A percentile compares a stretch with the other conserved stretches of the same genome.
phyloP scores from a whole-genome alignment of 2,113 vertebrate species.

The Scopus umbretta region DNA sequence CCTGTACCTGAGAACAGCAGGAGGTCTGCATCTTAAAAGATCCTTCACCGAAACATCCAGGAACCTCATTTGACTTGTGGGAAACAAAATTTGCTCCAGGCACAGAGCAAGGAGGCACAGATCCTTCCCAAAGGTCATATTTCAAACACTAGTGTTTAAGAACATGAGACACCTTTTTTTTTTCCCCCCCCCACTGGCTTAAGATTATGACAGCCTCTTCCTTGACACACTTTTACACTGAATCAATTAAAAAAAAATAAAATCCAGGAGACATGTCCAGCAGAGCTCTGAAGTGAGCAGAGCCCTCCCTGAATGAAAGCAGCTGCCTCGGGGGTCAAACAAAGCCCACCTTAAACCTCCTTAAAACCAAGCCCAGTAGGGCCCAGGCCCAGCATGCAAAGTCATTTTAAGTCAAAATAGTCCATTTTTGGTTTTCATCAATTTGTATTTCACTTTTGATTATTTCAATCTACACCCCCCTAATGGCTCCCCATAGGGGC shows the following conservation, averaged over 20 bases:
- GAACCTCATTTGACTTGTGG: background rate
- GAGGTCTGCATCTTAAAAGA: background rate
- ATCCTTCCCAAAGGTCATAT: background rate
- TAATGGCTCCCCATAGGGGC: background rate
- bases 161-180: background rate
- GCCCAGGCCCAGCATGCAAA: background rate
- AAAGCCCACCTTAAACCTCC: background rate
- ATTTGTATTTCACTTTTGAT: background rate
- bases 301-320: background rate
- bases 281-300: background rate
- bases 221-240: background rate
- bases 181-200: background rate
- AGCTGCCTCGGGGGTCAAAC: background rate
- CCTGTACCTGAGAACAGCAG: background rate
- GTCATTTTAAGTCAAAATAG: background rate
- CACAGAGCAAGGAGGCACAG: background rate
- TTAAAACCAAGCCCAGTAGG: background rate
- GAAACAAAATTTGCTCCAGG: background rate
- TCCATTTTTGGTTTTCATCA: background rate
- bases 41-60: background rate
- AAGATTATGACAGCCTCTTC: background rate
- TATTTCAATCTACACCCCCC: background rate
- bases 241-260: background rate
- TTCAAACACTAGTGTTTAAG: accelerated
- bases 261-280: background rate